These are phyloP conservation scores for Zoanthus sociatus DNA, from an alignment of 92 coral and sea anemone species.

Conservation along the genomic window DNA sequence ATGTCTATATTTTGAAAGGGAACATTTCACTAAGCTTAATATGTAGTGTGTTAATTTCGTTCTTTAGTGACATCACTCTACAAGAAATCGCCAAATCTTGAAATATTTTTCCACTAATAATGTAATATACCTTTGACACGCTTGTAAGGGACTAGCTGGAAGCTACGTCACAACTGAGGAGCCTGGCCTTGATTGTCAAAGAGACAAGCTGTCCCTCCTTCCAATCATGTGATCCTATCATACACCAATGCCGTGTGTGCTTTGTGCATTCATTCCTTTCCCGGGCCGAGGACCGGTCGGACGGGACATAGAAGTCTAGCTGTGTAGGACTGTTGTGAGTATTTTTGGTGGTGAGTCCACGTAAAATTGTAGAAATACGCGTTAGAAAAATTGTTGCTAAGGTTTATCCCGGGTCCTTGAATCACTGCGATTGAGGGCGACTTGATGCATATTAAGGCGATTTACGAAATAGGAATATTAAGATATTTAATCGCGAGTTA, in stretches of 20 bases:
- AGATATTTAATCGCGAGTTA: too few relatives aligned
- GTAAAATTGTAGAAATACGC: not conserved
- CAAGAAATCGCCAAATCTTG: not conserved
- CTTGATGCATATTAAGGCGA: too few relatives aligned
- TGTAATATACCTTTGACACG: constrained; percentile 45
- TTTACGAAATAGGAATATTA: too few relatives aligned
- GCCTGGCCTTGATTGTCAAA: constrained; percentile 38
- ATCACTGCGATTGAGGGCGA: too few relatives aligned
- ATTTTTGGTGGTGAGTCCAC: constrained; percentile 42
- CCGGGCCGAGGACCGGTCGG: constrained; percentile 48
- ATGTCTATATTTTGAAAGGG: too few relatives aligned
- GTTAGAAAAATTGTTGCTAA: not conserved
- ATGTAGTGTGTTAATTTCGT: too few relatives aligned
- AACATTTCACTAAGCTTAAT: too few relatives aligned
- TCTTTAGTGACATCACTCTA: not conserved
- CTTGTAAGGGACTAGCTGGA: constrained; percentile 51
- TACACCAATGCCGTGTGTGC: constrained; percentile 41
- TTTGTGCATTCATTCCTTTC: constrained; percentile 40
- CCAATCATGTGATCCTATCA: constrained; percentile 36
- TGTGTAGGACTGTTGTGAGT: constrained; percentile 46
- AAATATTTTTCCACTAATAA: constrained; percentile 39
- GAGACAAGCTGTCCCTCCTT: constrained; percentile 37
- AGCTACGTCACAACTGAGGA: constrained; percentile 38
- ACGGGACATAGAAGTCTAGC: constrained; percentile 42
- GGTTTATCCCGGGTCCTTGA: too few relatives aligned